Base-by-base conservation (phyloP, 2,797 vertebrate species). In the Mastacembelus armatus region DNA sequence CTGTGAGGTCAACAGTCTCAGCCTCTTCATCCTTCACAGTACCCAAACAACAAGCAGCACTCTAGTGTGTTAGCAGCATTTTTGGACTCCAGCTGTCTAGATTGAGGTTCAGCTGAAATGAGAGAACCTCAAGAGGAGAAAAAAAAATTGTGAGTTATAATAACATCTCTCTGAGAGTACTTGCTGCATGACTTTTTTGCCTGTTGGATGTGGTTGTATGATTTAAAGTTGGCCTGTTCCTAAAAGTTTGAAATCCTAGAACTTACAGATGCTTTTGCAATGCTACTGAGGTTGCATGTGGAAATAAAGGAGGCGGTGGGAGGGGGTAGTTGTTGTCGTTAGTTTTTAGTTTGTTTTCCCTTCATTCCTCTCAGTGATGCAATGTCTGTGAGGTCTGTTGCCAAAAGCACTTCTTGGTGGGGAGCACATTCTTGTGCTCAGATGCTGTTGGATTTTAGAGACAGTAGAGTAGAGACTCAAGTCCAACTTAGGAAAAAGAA, bases 181-280 rank as follows among this genome's bases (percentile, higher is more conserved):
- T 89, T 85, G 68, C 85, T 84, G 77, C 86, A 77, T 84, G 67
- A 79, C 75, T 88, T 87, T 84, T 76, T 83, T 86, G 85, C 78
- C 78, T 73, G 85, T 89, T 85, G 81, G 80, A 90, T 89, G 90
- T 92, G 86, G 88, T 88, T 85, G 86, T 91, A 52, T 89, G 89
- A 91, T 92, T 92, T 90, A 85, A 87, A 87, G 71, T 87, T 87
- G 86, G 85, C 84, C 73, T 66, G 52, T 78, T 56, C 55, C 69
- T 82, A 78, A 82, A 80, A 85, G 80, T 83, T 81, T 81, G 89
- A 89, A 85, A 85, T 80, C 66, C 69, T 80, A 88, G 87, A 90
- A 78, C 66, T 78, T 74, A 82, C 88, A 87, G 86, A 91, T 92
- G 89, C 83, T 90, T 92, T 93, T 86, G 85, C 79, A 88, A 85